These are phyloP conservation scores for Linnaemya tessellans DNA, from an alignment of 2,888 invertebrate genomes.

Conservation along the genomic window DNA sequence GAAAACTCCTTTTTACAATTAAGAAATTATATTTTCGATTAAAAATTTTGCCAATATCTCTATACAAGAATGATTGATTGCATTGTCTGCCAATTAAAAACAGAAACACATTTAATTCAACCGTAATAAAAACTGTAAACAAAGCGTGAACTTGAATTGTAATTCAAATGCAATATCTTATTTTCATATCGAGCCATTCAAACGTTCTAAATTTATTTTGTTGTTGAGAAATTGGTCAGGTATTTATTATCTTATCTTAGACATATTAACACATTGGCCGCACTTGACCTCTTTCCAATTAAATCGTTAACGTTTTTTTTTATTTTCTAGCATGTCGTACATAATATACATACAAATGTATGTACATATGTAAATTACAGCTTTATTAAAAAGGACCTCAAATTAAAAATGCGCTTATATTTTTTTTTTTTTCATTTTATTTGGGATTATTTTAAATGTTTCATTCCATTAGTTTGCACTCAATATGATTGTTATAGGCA, in stretches of 20 bases:
- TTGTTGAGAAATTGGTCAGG: conserved; percentile 48
- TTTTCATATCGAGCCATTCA: not conserved
- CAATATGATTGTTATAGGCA: too few relatives aligned
- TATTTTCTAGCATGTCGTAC: too few relatives aligned
- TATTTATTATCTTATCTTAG: conserved; percentile 62
- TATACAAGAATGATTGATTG: not conserved
- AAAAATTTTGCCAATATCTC: not conserved
- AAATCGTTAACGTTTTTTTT: not conserved
- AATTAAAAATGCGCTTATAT: too few relatives aligned
- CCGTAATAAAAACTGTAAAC: not conserved
- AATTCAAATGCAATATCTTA: not conserved
- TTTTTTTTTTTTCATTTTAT: too few relatives aligned
- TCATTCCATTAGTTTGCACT: too few relatives aligned
- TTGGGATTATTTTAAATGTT: too few relatives aligned
- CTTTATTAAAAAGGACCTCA: too few relatives aligned
- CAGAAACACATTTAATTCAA: not conserved
- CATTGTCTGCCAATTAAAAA: not conserved
- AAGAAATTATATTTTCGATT: too few relatives aligned
- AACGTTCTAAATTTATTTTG: conserved; percentile 18
- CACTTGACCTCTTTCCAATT: conserved; percentile 36
- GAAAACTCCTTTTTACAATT: too few relatives aligned
- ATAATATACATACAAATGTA: not conserved
- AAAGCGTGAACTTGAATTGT: conserved; percentile 37
- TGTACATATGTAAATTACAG: not conserved
- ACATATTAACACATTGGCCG: conserved; percentile 32